Conservation (phyloP, 2,797 vertebrate species). For the Phyllotis vaccarum region DNA sequence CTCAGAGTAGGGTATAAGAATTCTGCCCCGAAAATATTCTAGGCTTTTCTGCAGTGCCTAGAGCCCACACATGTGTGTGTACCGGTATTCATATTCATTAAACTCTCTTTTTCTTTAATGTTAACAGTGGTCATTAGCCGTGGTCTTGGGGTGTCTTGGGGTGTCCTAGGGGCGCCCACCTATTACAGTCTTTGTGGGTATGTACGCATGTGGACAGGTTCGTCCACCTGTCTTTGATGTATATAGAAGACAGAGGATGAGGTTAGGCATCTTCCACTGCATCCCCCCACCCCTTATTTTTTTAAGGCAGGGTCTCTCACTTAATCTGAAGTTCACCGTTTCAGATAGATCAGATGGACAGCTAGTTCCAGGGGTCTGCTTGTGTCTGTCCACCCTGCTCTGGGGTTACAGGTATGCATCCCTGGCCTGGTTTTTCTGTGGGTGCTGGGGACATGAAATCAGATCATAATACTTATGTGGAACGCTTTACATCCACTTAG, state of each 20-base stretch:
- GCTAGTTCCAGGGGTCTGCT: background rate
- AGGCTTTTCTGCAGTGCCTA: too few species aligned
- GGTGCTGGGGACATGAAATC: background rate
- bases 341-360: background rate
- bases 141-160: too few species aligned
- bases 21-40: too few species aligned
- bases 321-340: background rate
- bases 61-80: too few species aligned
- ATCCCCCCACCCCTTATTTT: background rate
- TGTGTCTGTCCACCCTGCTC: background rate
- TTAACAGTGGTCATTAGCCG: too few species aligned
- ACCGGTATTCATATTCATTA: too few species aligned
- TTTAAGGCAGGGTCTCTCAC: background rate
- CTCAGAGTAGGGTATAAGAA: too few species aligned
- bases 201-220: background rate
- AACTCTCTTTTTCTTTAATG: too few species aligned
- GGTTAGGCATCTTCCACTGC: background rate
- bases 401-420: too few species aligned
- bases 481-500: background rate
- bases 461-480: background rate
- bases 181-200: background rate
- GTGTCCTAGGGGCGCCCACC: too few species aligned
- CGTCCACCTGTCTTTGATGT: background rate
- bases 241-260: background rate
- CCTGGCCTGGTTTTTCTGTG: background rate